Percentiles rank a stretch among this genome's conserved stretches.
phyloP scores from a whole-genome alignment of 2,113 vertebrate genomes.

The Diadophis punctatus region DNA sequence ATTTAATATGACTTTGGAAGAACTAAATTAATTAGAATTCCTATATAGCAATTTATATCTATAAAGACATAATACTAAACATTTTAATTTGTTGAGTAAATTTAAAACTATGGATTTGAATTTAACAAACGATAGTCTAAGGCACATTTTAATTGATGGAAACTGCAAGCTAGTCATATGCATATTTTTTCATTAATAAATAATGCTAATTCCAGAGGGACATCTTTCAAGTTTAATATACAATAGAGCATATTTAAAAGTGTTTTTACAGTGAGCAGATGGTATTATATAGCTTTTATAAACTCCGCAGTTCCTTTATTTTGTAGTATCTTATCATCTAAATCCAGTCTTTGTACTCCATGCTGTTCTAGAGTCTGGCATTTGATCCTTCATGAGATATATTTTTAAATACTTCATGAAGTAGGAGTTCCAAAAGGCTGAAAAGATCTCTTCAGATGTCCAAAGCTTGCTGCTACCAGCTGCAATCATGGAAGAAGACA shows the following conservation, averaged over 20 bases:
- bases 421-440: background rate
- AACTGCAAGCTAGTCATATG: background rate
- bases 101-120: background rate
- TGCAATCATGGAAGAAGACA: background rate
- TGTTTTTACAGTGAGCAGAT: background rate
- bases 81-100: background rate
- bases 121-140: background rate
- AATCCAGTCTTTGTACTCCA: background rate
- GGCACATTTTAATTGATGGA: background rate
- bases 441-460: background rate
- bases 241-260: background rate
- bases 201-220: background rate
- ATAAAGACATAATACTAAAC: background rate
- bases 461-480: background rate
- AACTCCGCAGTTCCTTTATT: background rate
- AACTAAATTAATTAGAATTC: background rate
- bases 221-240: background rate
- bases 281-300: background rate
- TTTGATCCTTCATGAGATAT: background rate
- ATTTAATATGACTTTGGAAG: background rate
- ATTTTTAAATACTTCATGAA: background rate
- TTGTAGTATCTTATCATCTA: background rate
- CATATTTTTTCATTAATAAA: background rate
- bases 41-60: background rate
- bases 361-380: background rate